Percentiles rank a stretch among this genome's conserved stretches.
Evolutionary conservation across 2,113 vertebrate species (phyloP).

Genomic region (Tor tambroides): DNA sequence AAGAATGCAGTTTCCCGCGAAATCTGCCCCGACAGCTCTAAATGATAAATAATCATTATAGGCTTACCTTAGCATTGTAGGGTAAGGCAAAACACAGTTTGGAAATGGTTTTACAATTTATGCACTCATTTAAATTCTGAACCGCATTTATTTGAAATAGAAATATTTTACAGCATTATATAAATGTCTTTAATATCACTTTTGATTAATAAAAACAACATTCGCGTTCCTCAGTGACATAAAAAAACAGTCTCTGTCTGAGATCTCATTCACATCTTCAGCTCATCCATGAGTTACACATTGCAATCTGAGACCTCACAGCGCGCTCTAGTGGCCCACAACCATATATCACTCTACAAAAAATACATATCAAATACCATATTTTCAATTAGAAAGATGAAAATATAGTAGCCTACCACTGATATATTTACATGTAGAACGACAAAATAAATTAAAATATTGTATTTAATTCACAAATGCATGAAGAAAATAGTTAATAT

Average conservation of each 20-base stretch:
- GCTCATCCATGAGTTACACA: background rate
- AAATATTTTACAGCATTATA: background rate
- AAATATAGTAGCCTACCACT: background rate
- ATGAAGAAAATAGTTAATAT: background rate
- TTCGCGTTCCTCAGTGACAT: background rate
- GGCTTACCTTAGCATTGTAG: too few relatives aligned
- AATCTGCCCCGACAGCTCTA: too few relatives aligned
- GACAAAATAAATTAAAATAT: background rate
- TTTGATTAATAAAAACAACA: background rate
- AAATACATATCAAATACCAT: background rate
- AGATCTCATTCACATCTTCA: background rate
- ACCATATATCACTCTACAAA: too few relatives aligned
- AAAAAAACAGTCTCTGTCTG: background rate
- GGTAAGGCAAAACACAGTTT: background rate
- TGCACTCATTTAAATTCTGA: background rate
- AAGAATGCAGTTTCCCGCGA: too few relatives aligned
- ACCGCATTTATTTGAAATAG: background rate
- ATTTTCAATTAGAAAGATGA: background rate
- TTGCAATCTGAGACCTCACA: background rate
- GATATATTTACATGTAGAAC: background rate
- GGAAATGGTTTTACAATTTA: background rate
- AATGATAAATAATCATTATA: too few relatives aligned
- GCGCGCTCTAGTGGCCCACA: background rate
- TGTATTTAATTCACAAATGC: background rate
- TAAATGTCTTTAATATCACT: background rate